Base-by-base conservation (phyloP, 1,140 invertebrate species). In the Lysiphlebus fabarum region DNA sequence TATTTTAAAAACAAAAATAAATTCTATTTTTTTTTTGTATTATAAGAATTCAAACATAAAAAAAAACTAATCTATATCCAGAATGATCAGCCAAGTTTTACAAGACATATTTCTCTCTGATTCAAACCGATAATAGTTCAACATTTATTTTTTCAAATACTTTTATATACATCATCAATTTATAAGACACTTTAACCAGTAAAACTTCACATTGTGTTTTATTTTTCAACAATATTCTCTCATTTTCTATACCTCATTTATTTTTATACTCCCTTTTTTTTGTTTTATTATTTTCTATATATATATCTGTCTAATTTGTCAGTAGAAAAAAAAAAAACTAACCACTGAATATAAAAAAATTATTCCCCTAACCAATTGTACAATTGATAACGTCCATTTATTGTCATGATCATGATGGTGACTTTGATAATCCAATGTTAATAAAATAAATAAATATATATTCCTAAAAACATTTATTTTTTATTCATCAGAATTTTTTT, bases 301-400 rank as follows among this genome's bases (percentile, higher is more conserved):
- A n/a, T n/a, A n/a, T 68, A 49, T 49, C 47, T 7, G 17, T 49
- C 26, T 49, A 69, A 69, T 68, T 64, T 67, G 48, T 47, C 59
- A 61, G 17, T n/a, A n/a, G 17, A 26, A 26, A 26, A 26, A 26
- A 26, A 26, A 26, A 26, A 2, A 26, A 26, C 17, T 4, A 26
- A 26, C 17, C 17, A 26, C 17, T 26, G 17, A 1, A 26, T 2
- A 26, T 26, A 26, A 26, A 26, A 2, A 2, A 26, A 2, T 26
- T 26, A 26, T 26, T 26, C 17, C 17, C 17, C 17, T 26, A 2
- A 26, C 17, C 17, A 26, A 26, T 26, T 4, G 17, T 26, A 1
- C 17, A 26, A 26, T 26, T 26, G 17, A 26, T 26, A 26, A 26
- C 17, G 17, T 4, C 17, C 17, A 26, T 26, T 26, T 26, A 26